These are phyloP conservation scores for Agriopis leucophaearia DNA, from an alignment of 2,888 invertebrate genomes.

Conservation along the genomic window DNA sequence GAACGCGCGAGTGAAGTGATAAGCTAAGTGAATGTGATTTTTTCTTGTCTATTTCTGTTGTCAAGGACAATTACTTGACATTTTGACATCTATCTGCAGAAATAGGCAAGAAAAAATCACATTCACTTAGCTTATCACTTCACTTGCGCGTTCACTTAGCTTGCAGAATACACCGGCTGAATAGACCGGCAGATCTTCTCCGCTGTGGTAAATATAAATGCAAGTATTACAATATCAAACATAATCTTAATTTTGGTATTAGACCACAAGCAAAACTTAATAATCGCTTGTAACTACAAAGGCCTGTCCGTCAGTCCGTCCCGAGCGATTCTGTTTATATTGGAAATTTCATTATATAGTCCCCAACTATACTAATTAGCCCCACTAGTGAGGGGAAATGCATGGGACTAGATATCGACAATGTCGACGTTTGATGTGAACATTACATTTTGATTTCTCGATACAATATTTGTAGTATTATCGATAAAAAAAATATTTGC, in stretches of 20 bases:
- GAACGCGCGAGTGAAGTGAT: no score
- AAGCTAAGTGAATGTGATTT: no score
- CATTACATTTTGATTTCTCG: neutral
- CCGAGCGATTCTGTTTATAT: conserved; percentile 33
- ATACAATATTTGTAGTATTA: neutral
- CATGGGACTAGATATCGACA: neutral
- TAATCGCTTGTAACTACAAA: conserved; percentile 23
- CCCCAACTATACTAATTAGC: conserved; percentile 40
- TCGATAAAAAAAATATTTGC: no score
- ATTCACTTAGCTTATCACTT: no score
- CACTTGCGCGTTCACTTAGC: no score
- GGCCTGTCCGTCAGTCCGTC: conserved; percentile 20
- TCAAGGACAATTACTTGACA: no score
- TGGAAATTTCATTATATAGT: conserved; percentile 41
- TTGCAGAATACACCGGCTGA: no score
- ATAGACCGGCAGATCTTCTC: no score
- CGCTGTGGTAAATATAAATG: no score
- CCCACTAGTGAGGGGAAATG: conserved; percentile 13
- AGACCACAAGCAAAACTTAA: conserved; percentile 6
- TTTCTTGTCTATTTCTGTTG: no score
- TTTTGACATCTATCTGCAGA: no score
- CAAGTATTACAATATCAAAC: neutral
- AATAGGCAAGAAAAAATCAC: no score
- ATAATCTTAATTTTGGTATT: neutral
- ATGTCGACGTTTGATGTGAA: neutral